Conservation (phyloP, 2,113 vertebrate species). For the Nothoprocta perdicaria region DNA sequence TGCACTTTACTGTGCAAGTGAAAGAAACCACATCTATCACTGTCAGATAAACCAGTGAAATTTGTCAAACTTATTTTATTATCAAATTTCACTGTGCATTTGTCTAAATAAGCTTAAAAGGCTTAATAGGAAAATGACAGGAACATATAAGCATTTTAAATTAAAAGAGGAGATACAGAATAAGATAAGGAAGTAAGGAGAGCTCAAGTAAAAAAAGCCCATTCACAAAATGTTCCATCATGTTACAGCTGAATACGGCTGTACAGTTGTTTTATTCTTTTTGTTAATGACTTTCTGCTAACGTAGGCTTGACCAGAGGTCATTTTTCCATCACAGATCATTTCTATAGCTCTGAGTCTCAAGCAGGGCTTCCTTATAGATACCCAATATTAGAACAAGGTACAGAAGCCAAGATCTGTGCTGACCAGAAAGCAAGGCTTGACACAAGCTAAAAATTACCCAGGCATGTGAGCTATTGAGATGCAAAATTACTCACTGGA, state of each 20-base stretch:
- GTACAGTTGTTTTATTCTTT: background rate
- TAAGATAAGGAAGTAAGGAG: background rate
- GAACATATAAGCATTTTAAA: background rate
- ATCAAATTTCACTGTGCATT: background rate
- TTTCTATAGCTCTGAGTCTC: background rate
- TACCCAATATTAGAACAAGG: background rate
- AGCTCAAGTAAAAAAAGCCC: background rate
- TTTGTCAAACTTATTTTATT: background rate
- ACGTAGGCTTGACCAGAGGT: background rate
- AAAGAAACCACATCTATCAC: background rate
- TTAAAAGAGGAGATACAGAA: background rate
- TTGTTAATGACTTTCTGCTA: background rate
- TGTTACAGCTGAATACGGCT: background rate
- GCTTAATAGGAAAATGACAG: background rate
- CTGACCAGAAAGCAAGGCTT: fast-evolving
- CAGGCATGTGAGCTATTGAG: background rate
- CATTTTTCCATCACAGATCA: background rate
- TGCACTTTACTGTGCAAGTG: background rate
- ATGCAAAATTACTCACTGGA: background rate
- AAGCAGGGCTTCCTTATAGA: background rate
- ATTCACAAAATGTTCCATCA: background rate
- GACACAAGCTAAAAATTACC: background rate
- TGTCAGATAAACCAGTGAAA: background rate
- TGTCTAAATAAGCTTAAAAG: background rate
- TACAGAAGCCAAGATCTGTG: background rate